Evolutionary conservation across 2,113 vertebrate species (phyloP).

Genomic region (Myxocyprinus asiaticus): DNA sequence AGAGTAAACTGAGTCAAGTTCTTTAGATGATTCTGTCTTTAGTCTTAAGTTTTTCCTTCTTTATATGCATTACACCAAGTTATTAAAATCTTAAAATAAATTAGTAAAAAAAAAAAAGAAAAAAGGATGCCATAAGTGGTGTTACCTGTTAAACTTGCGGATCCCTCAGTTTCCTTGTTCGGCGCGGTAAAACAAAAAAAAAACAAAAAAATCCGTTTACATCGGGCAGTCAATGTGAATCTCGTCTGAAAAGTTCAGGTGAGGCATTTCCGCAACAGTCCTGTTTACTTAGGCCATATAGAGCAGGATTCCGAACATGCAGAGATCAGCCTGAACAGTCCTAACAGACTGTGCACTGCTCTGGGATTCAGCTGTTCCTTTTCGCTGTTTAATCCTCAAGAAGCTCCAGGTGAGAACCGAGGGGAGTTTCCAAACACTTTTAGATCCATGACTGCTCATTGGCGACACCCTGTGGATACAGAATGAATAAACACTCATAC

Average conservation of each 20-base stretch:
- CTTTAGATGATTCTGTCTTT: no score
- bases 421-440: conserved; percentile 26
- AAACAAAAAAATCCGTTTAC: conserved; percentile 56
- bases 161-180: conserved; percentile 37
- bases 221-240: conserved; percentile 42
- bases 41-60: neutral
- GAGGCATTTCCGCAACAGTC: conserved; percentile 66
- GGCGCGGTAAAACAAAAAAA: neutral
- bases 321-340: neutral
- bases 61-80: neutral
- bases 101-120: neutral
- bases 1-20: no score
- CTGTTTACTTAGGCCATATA: neutral
- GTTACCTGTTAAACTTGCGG: conserved; percentile 60
- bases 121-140: neutral
- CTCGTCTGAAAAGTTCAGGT: conserved; percentile 67
- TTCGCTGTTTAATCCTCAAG: neutral
- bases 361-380: neutral
- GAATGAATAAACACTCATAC: neutral
- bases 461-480: neutral
- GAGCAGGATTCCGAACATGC: neutral
- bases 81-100: neutral
- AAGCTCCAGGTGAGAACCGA: conserved; percentile 31
- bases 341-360: neutral
- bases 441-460: neutral